Evolutionary conservation across 2,888 invertebrate species (phyloP).

Genomic region (Acleris emargana): DNA sequence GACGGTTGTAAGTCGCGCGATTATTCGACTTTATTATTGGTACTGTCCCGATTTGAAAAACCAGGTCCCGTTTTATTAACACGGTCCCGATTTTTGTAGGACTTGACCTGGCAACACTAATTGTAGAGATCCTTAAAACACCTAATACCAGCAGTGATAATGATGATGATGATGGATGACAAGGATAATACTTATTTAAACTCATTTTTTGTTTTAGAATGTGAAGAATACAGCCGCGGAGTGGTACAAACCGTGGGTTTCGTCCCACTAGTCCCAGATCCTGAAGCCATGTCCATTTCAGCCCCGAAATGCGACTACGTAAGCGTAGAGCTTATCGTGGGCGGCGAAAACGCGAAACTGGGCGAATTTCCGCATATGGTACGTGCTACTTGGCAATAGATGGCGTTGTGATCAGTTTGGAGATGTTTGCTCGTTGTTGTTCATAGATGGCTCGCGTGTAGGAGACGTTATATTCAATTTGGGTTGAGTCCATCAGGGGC

Average conservation of each 20-base stretch:
- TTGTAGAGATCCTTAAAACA: no score
- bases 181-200: no score
- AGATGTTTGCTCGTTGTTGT: not conserved
- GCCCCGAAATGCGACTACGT: conserved; percentile 82
- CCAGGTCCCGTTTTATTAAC: no score
- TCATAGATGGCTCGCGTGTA: not conserved
- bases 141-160: no score
- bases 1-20: no score
- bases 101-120: no score
- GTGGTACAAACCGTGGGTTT: conserved; percentile 77
- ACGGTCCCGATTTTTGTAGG: no score
- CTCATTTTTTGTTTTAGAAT: conserved; percentile 74
- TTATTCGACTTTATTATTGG: no score
- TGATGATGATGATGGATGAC: no score
- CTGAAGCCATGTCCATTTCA: conserved; percentile 66
- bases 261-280: conserved; percentile 78
- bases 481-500: no score
- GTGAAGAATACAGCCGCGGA: conserved; percentile 80
- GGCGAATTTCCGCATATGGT: conserved; percentile 88
- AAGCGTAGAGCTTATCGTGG: conserved; percentile 83
- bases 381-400: conserved; percentile 29
- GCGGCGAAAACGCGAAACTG: conserved; percentile 79
- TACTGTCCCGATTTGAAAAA: no score
- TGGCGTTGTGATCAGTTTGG: conserved; percentile 1
- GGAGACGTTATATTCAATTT: not conserved